Evolutionary conservation across 1,140 invertebrate genomes (phyloP).

Genomic region (Zaprionus ornatus): DNA sequence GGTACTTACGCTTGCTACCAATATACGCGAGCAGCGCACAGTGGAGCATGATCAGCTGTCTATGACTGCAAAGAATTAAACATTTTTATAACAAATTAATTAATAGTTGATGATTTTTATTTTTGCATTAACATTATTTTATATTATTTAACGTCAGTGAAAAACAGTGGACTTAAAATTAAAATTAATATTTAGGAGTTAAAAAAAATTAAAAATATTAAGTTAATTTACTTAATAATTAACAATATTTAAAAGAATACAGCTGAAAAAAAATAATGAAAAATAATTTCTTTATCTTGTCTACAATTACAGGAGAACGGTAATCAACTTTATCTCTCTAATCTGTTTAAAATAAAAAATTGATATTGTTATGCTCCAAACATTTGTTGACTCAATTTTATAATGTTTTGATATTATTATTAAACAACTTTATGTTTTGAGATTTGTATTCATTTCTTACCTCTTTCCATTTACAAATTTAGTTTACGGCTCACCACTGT

Average conservation of each 20-base stretch:
- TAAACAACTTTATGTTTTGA: background rate
- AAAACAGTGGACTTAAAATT: too few relatives aligned
- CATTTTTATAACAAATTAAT: background rate
- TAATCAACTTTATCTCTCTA: too few relatives aligned
- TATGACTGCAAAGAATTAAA: background rate
- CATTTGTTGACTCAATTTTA: background rate
- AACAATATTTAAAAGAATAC: too few relatives aligned
- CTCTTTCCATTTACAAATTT: background rate
- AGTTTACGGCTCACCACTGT: conserved; percentile 33
- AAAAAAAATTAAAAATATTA: too few relatives aligned
- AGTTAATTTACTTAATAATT: too few relatives aligned
- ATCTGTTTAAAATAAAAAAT: too few relatives aligned
- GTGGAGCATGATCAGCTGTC: conserved; percentile 15
- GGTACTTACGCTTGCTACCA: conserved; percentile 51
- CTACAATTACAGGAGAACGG: too few relatives aligned
- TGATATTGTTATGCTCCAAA: background rate
- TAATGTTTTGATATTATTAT: background rate
- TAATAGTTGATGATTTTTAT: background rate
- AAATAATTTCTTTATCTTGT: too few relatives aligned
- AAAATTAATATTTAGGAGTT: too few relatives aligned
- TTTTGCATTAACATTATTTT: too few relatives aligned
- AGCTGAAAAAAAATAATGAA: too few relatives aligned
- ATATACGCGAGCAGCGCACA: conserved; percentile 36
- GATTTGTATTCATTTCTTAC: background rate
- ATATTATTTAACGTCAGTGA: background rate